Base-by-base conservation (phyloP, 2,888 invertebrate genomes). In the Drosophila subquinaria region DNA sequence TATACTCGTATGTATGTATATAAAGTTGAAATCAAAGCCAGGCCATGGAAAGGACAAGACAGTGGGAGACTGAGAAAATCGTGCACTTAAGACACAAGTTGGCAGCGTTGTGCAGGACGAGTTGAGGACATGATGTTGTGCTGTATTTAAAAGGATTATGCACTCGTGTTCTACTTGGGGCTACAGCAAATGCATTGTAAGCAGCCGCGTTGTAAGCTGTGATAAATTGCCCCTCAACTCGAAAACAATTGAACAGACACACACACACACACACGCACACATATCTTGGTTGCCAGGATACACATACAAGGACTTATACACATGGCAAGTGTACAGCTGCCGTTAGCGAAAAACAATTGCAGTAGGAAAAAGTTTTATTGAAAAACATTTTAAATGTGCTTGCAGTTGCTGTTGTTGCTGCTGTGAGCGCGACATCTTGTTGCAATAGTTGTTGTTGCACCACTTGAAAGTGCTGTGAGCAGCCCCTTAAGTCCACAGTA, bases 221-320 rank as follows among this genome's bases (percentile, higher is more conserved):
- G 90, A 90, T 90, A 90, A 90, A 90, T 90, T 90, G 84, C 88
- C 84, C 78, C 82, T 89, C 82, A 77, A 82, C 79, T 79, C 64
- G 78, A 82, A 77, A 85, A 88, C 86, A 87, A 85, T 89, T 80
- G 87, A 83, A 79, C 73, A 70, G n/a, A n/a, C n/a, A n/a, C n/a
- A n/a, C n/a, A n/a, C n/a, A n/a, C 27, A 59, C 30, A 47, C 43
- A 51, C 23, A 57, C 20, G 64, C 20, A 35, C 15, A 59, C 42
- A 56, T 33, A 33, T 13, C 20, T 11, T n/a, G n/a, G 27, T 40
- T 42, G 51, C 60, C 50, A 62, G 56, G 35, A 51, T 38, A n/a
- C 11, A 51, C 13, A 50, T 3, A 45, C n/a, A 56, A 47, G 9
- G 35, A 40, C 60, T 30, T 30, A 43, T 35, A 33, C 23, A 30